Base-by-base conservation (phyloP, 2,888 invertebrate genomes). In the Caenorhabditis sp. region DNA sequence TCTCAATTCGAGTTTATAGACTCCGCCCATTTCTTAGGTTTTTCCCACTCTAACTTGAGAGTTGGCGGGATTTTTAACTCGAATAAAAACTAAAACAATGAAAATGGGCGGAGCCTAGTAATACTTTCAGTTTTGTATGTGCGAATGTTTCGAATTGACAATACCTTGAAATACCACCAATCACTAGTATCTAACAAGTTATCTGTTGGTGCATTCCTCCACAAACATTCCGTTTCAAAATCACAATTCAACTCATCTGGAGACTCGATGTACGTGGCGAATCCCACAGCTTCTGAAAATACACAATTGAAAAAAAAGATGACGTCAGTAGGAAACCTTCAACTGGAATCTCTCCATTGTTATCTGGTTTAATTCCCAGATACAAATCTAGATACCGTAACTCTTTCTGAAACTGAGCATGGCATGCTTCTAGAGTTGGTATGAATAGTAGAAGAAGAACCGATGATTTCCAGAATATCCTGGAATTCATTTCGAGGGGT, bases 381-480 rank as follows among this genome's bases (percentile, higher is more conserved):
- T 91, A 91, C 38, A 86, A 82, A 61, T 92, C 90, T 44, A 91
- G 79, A 82, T 91, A 91, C 35, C 90, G 74, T 3, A 91, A 84
- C 70, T 91, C 91, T 59, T 88, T 88, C 64, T 89, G 87, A 80
- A 90, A 91, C 59, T 90, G 90, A 16, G 89, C 85, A 80, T 86
- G 87, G 51, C 89, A 89, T n/a, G 87, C 72, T 49, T 72, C 72
- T 5, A 66, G 7, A 24, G 26, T 0, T 4, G 64, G 70, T 4
- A 80, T n/a, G 28, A 80, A 72, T 14, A 80, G 47, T 19, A 72
- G 26, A 16, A 79, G 58, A 5, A 79, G n/a, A 49, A 79, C 24
- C 2, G 49, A 47, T 6, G 68, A 41, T 47, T 54, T 70, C 69
- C 77, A 77, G 51, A 61, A 16, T 14, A 5, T 54, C 22, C 49